phyloP scores from a whole-genome alignment of 2,888 invertebrate genomes.

The Eristalis intricaria region DNA sequence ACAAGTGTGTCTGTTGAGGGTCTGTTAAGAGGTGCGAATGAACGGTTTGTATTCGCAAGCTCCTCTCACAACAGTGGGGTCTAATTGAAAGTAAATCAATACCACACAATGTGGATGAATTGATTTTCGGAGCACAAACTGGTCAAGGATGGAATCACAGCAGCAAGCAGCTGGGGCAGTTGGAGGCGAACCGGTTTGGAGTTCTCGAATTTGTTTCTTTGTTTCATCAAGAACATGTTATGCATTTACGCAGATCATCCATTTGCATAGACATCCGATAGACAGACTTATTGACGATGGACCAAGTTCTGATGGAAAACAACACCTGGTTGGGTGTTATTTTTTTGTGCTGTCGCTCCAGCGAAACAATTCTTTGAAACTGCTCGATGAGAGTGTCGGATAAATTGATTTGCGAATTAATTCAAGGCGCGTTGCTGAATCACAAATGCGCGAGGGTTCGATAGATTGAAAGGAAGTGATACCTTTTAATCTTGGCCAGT shows the following conservation, averaged over 20 bases:
- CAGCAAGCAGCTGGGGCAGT: neutral
- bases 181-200: neutral
- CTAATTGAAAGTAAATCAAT: neutral
- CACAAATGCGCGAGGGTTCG: neutral
- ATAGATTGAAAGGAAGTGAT: neutral
- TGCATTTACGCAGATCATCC: neutral
- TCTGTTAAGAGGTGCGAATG: slow-evolving; percentile 38
- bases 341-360: too few species aligned
- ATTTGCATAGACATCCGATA: neutral
- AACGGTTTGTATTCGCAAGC: too few species aligned
- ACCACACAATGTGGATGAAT: neutral
- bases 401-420: neutral
- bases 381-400: neutral
- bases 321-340: neutral
- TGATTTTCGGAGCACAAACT: neutral
- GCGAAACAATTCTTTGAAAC: neutral
- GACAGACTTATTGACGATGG: neutral
- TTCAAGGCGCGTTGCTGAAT: neutral
- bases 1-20: neutral
- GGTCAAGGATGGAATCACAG: neutral
- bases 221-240: neutral
- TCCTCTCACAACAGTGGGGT: neutral
- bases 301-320: neutral
- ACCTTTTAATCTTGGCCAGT: neutral
- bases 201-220: neutral